Evolutionary conservation across 2,113 vertebrate species (phyloP).

Genomic region (Mustelus asterias): DNA sequence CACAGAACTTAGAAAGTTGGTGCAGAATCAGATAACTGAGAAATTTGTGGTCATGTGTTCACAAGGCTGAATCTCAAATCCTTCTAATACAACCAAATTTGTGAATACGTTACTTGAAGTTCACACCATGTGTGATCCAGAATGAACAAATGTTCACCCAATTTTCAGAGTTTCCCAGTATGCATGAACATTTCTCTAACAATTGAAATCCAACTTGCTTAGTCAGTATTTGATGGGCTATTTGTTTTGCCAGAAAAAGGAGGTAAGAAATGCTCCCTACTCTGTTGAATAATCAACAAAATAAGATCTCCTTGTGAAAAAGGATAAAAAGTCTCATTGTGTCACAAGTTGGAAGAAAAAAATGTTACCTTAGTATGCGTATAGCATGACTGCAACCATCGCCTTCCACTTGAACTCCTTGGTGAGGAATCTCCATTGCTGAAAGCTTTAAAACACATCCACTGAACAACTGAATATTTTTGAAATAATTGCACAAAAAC

Average conservation of each 20-base stretch:
- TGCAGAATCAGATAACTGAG: neutral
- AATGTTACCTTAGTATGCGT: conserved; percentile 82
- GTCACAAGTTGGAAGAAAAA: neutral
- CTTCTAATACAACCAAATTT: neutral
- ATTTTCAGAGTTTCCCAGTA: neutral
- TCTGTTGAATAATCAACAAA: neutral
- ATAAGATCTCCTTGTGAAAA: neutral
- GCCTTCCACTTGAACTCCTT: conserved; percentile 94
- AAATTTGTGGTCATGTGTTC: neutral
- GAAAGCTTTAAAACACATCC: conserved; percentile 62
- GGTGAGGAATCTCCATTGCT: conserved; percentile 91
- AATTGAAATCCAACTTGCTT: neutral
- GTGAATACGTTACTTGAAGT: neutral
- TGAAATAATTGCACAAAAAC: neutral
- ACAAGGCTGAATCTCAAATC: neutral
- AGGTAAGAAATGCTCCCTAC: neutral
- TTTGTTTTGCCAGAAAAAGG: neutral
- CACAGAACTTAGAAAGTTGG: neutral
- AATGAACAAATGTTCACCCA: neutral
- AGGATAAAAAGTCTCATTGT: neutral
- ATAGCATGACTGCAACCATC: conserved; percentile 93
- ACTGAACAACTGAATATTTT: conserved; percentile 33
- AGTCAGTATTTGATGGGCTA: neutral
- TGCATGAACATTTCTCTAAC: neutral
- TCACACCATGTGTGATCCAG: neutral